These are phyloP conservation scores for Cantharis nigra DNA, from an alignment of 2,888 invertebrate species.

Conservation along the genomic window DNA sequence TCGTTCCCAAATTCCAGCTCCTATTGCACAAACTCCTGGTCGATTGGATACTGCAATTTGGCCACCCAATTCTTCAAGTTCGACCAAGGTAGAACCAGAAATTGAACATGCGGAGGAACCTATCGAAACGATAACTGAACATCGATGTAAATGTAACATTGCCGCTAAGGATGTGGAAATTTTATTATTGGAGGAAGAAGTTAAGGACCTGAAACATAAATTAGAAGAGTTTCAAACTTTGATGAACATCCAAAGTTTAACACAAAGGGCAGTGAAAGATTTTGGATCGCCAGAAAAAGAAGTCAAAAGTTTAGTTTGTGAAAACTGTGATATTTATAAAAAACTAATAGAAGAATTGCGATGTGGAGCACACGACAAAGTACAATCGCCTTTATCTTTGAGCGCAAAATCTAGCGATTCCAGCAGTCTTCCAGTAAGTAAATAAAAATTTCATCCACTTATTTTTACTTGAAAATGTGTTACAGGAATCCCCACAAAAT, in stretches of 20 bases:
- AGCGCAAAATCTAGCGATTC: neutral
- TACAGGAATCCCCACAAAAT: neutral
- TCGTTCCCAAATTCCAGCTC: constrained; percentile 72
- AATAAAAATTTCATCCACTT: neutral
- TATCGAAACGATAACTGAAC: constrained; percentile 27
- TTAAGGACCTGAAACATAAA: constrained; percentile 61
- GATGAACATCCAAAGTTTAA: constrained; percentile 61
- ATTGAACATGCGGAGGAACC: constrained; percentile 37
- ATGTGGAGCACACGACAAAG: neutral
- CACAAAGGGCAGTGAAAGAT: constrained; percentile 60
- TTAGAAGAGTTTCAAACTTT: constrained; percentile 64
- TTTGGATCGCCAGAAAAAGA: constrained; percentile 56
- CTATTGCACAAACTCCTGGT: constrained; percentile 73
- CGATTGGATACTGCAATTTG: constrained; percentile 73
- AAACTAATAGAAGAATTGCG: neutral
- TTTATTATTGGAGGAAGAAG: constrained; percentile 54
- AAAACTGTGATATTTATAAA: constrained; percentile 44
- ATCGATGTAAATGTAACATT: constrained; percentile 28
- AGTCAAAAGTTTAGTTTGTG: constrained; percentile 36
- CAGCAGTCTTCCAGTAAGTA: constrained; percentile 20
- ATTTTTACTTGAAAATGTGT: neutral
- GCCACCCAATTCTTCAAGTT: constrained; percentile 64
- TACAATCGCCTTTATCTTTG: neutral
- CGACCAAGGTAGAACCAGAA: constrained; percentile 36
- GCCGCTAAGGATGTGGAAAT: constrained; percentile 52